Base-by-base conservation (phyloP, 2,113 vertebrate species). In the Entomyzon cyanotis region DNA sequence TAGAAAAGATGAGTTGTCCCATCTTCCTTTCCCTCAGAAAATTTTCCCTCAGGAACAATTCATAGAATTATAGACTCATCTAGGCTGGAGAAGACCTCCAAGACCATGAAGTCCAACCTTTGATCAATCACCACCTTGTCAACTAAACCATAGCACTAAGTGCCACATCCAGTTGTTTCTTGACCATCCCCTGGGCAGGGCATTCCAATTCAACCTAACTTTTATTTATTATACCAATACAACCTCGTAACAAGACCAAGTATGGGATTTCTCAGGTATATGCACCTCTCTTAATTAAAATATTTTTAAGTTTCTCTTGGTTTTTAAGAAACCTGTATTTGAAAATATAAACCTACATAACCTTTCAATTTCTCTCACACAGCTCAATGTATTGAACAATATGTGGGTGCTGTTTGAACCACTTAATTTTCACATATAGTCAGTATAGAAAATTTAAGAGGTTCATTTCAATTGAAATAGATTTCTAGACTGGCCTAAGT, bases 91-190 rank as follows among this genome's bases (percentile, higher is more conserved):
- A 76, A 60, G 28, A 62, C 17, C 13, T 75, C 11, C 13, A 82
- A 68, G 24, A 21, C 14, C 3, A 1, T 52, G 24, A 6, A n/a
- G 25, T 41, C n/a, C 35, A 55, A 9, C 6, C 14, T 83, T 55
- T 42, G 30, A 33, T 33, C 25, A n/a, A 31, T 47, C 25, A 35
- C 4, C 8, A 22, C 17, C 10, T 62, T 76, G n/a, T 27, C 8
- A 69, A 55, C 6, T 35, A 31, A 76, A 35, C 10, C n/a, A 19
- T 2, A 42, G n/a, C 25, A 55, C 21, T 9, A 19, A 55, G 30
- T 23, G 30, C 17, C 30, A 49, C 0, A 0, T 23, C 10, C 41
- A 23, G 8, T 23, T 39, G 2, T 69, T 76, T 42, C 79, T 55
- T 69, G n/a, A 76, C 25, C 24, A 2, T 4, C 55, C 12, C 12